phyloP scores from a whole-genome alignment of 2,888 invertebrate genomes.

The Theretra japonica region DNA sequence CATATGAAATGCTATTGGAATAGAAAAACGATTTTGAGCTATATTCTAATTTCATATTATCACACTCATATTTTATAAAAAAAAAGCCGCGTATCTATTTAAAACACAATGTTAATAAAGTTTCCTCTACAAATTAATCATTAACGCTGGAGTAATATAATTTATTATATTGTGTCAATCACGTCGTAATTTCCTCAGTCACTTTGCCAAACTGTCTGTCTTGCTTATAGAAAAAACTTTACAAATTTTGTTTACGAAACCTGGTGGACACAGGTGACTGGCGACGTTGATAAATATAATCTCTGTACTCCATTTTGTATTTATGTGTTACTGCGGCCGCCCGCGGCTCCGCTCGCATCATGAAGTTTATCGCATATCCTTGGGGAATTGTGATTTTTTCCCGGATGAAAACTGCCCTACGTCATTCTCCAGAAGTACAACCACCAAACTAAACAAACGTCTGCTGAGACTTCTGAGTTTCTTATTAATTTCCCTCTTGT shows the following conservation, averaged over 20 bases:
- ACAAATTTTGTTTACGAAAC: conserved; percentile 60
- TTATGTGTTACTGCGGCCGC: neutral
- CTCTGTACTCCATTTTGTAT: neutral
- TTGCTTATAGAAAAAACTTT: conserved; percentile 66
- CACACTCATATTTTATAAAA: neutral
- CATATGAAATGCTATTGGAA: no score
- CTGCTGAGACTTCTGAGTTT: neutral
- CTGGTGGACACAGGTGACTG: conserved; percentile 63
- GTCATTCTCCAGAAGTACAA: neutral
- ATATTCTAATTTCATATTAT: no score
- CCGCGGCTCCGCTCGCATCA: neutral
- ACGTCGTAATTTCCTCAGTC: conserved; percentile 47
- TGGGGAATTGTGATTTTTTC: neutral
- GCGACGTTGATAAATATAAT: conserved; percentile 56
- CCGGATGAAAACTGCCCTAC: neutral
- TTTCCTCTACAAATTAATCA: neutral
- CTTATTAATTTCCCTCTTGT: neutral
- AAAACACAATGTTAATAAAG: no score
- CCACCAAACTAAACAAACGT: neutral
- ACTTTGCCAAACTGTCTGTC: conserved; percentile 63
- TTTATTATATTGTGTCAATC: conserved; percentile 57
- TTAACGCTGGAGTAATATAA: neutral
- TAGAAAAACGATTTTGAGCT: no score
- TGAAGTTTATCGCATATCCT: neutral
- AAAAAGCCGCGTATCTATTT: no score